A percentile compares a stretch with the other conserved stretches of the same genome.
Conservation (phyloP, 2,797 vertebrate species). For the Chaetophractus vellerosus region DNA sequence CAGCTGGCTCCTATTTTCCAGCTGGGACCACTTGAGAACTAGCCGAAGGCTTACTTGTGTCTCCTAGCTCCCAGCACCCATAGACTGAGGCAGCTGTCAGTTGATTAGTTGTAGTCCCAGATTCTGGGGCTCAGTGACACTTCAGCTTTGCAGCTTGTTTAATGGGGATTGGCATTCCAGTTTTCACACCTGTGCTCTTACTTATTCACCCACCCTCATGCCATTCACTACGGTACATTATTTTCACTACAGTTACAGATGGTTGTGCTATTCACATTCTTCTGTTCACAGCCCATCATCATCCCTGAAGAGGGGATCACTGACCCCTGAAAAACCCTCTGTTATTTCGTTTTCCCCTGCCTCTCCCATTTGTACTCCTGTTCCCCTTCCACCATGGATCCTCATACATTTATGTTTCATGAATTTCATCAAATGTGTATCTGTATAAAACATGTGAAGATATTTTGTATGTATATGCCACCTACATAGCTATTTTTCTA, state of each 20-base stretch:
- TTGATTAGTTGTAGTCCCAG: neutral
- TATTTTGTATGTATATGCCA: neutral
- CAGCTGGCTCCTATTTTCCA: neutral
- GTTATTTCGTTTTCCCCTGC: neutral
- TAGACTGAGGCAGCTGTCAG: neutral
- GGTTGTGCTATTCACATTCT: neutral
- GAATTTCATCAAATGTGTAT: conserved; percentile 44
- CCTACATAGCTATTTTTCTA: conserved; percentile 5
- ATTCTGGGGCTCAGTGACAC: neutral
- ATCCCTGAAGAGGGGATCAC: neutral
- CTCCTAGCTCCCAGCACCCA: neutral
- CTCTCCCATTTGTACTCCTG: neutral
- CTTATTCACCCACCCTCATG: neutral
- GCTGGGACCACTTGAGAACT: neutral
- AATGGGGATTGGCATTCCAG: neutral
- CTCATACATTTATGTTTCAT: neutral
- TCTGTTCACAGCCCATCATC: neutral
- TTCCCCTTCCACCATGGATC: neutral
- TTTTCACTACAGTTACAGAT: neutral
- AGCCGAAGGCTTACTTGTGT: neutral
- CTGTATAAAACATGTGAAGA: neutral
- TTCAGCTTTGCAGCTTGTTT: neutral
- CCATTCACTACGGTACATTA: conserved; percentile 22
- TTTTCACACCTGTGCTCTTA: neutral
- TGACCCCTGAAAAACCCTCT: neutral